Evolutionary conservation across 2,797 vertebrate species (phyloP), one percentile per base, ranked within the genome.

Genomic region (Crenichthys baileyi): DNA sequence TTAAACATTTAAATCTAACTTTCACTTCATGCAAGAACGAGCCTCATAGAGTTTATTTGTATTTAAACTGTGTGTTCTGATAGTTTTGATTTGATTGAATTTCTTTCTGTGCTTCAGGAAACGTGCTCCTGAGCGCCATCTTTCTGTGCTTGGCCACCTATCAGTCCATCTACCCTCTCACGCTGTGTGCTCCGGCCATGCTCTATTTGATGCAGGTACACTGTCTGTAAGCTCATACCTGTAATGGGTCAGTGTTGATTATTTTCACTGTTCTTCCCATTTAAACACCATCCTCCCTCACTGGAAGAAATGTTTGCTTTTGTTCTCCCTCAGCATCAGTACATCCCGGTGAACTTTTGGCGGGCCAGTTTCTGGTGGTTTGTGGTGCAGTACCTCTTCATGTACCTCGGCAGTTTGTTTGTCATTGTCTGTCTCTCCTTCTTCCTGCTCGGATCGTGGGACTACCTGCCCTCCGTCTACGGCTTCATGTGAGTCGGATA

Each of bases 361-460:
- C 95, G 96, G 68, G 92, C 89, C 86, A 96, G 95, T 78, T 99
- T 99, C 94, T 99, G 97, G 98, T 88, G 96, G 89, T 97, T 97
- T 89, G 92, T 95, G 11, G 76, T 89, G 61, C 97, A 99, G 91
- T 99, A 98, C 63, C 87, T 93, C 80, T 95, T 96, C 88, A 96
- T 99, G 93, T 99, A 96, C 89, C 86, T 97, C 77, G 98, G 98
- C 87, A 97, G 97, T 90, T 94, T 99, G n/a, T 87, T 95, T 5
- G 97, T 99, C 79, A 94, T 97, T 79, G 29, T 97, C 81, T 95
- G 97, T 79, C 97, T 99, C 50, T 99, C 98, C 80, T 99, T 99
- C 89, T 99, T 99, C 95, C 96, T 99, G 87, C 96, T 99, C 68
- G 97, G 96, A 86, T 98, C 97, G 58, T 99, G 98, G 98, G 97